Base-by-base conservation (phyloP, 2,797 vertebrate species). In the Todus mexicanus region DNA sequence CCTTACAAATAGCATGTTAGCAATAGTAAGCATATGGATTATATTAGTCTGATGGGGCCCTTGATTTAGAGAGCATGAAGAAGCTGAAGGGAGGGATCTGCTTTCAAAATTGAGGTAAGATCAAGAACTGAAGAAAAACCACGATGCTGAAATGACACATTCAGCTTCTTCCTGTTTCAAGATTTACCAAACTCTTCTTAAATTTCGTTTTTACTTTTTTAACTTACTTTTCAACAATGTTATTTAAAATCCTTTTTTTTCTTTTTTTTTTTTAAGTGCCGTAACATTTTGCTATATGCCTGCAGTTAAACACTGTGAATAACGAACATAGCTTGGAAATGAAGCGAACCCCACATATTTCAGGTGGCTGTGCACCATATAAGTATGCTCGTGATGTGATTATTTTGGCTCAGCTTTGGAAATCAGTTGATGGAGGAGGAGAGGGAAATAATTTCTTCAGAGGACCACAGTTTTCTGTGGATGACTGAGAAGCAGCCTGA, bases 11-110 rank as follows among this genome's bases (percentile, higher is more conserved):
- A 87, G 56, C 64, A 71, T 88, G 38, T 74, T 75, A 79, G 33
- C 76, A 77, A 21, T 53, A 91, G 73, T 70, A 78, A 84, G 68
- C 91, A 96, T 96, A 87, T 96, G 96, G 94, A 89, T 95, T 96
- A 87, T 37, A 73, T 94, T 94, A 96, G 71, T 76, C 81, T 69
- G 70, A 45, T 74, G 92, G 56, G 83, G 60, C 80, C 70, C 82
- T 92, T 92, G 66, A 81, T 87, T 84, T 96, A 95, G 96, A 84
- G 85, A 95, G 75, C 69, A 78, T 17, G 40, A 93, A 92, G 70
- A 91, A 71, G 74, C 50, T 92, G 59, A 84, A 89, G 54, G 66
- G 63, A 91, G 31, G 56, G 42, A 92, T 96, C 77, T 95, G 70
- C 90, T 97, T 96, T 95, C 60, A 87, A 86, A 92, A 73, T 63